These are phyloP conservation scores for Graptemys geographica DNA, from an alignment of 2,797 vertebrate genomes.

Conservation along the genomic window DNA sequence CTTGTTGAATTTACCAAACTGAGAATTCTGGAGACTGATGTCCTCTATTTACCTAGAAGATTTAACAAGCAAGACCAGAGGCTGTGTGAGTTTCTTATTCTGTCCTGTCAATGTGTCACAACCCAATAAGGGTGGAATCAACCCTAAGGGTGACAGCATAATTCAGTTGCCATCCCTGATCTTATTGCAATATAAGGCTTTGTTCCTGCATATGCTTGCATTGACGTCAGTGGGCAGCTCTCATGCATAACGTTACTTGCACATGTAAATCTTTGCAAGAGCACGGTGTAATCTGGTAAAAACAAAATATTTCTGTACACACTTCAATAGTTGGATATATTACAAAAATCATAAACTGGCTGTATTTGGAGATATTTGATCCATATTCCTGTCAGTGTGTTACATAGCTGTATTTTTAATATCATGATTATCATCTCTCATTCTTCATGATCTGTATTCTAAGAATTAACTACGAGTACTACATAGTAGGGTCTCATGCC, in stretches of 20 bases:
- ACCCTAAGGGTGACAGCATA: not conserved
- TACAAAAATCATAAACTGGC: too few relatives aligned
- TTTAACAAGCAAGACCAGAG: not conserved
- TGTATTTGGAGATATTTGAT: too few relatives aligned
- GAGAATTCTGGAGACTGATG: not conserved
- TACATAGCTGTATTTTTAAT: slow-evolving; percentile 5
- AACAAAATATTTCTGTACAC: not conserved
- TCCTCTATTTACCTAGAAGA: not conserved
- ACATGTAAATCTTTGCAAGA: not conserved
- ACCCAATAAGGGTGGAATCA: not conserved
- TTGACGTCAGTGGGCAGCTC: not conserved
- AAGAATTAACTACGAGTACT: not conserved
- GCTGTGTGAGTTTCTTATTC: not conserved
- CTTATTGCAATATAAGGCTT: not conserved
- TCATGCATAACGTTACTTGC: not conserved
- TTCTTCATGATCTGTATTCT: not conserved
- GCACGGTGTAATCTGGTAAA: not conserved
- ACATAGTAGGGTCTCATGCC: not conserved
- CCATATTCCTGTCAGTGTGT: too few relatives aligned
- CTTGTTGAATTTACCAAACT: not conserved
- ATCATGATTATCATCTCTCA: not conserved
- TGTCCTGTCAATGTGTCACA: not conserved
- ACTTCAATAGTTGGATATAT: not conserved
- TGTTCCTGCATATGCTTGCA: not conserved
- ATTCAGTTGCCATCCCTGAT: not conserved